Percentiles rank a stretch among this genome's conserved stretches.
These are phyloP conservation scores for Drosophila siamana DNA, from an alignment of 2,888 invertebrate genomes.

Conservation along the genomic window DNA sequence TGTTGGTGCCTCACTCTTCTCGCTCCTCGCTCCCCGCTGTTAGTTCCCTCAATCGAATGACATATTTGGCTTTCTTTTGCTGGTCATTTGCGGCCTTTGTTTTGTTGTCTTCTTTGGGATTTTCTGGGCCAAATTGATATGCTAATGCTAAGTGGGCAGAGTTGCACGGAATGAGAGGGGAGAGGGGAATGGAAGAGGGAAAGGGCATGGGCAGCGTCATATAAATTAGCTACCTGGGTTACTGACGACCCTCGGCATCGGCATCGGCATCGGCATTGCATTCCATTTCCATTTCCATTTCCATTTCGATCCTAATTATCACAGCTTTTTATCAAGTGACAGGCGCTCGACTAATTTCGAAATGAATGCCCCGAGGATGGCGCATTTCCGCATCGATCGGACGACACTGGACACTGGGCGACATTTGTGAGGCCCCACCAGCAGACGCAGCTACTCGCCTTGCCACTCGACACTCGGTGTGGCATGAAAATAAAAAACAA, in stretches of 20 bases:
- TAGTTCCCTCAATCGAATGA: conserved; percentile 36
- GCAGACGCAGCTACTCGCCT: too few relatives aligned
- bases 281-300: conserved; percentile 40
- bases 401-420: conserved; percentile 16
- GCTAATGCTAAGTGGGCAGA: conserved; percentile 70
- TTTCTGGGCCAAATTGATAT: conserved; percentile 67
- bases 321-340: conserved; percentile 72
- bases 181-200: neutral
- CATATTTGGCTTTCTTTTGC: conserved; percentile 44
- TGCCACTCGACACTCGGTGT: neutral
- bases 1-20: conserved; percentile 2
- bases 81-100: conserved; percentile 38
- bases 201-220: conserved; percentile 8
- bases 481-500: too few relatives aligned
- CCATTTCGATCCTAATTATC: conserved; percentile 68
- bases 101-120: conserved; percentile 27
- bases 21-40: neutral
- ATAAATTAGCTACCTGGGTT: conserved; percentile 64
- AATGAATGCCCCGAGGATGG: conserved; percentile 42
- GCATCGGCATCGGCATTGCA: neutral
- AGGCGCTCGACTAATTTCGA: conserved; percentile 63
- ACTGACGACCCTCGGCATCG: conserved; percentile 8
- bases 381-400: conserved; percentile 61
- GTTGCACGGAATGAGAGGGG: neutral
- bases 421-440: too few relatives aligned